Percentiles rank a stretch among this genome's conserved stretches.
phyloP scores from a whole-genome alignment of 2,797 vertebrate genomes.

The Gadopsis bispinosus region DNA sequence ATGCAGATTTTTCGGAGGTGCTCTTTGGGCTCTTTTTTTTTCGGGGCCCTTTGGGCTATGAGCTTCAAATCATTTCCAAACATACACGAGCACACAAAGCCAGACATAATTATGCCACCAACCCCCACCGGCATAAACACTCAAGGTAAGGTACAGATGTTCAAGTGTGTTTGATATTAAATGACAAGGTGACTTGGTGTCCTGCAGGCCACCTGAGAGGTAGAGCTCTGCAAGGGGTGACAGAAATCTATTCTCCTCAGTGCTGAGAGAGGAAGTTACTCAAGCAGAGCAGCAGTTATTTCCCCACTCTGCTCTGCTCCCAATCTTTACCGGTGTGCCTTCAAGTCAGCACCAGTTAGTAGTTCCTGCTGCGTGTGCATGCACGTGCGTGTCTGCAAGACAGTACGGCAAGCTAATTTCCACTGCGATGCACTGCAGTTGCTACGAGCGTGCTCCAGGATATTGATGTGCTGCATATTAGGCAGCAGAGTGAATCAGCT shows the following conservation, averaged over 20 bases:
- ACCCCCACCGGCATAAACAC: slow-evolving; percentile 64
- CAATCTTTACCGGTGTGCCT: slow-evolving; percentile 71
- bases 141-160: slow-evolving; percentile 73
- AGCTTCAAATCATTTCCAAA: slow-evolving; percentile 68
- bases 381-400: slow-evolving; percentile 38
- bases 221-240: slow-evolving; percentile 55
- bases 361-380: slow-evolving; percentile 39
- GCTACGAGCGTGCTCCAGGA: slow-evolving; percentile 72
- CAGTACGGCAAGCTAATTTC: slow-evolving; percentile 69
- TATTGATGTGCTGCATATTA: slow-evolving; percentile 81
- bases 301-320: slow-evolving; percentile 63
- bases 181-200: slow-evolving; percentile 82
- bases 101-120: slow-evolving; percentile 56
- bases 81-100: slow-evolving; percentile 33
- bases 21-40: too few relatives aligned
- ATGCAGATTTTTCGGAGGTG: slow-evolving; percentile 75
- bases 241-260: slow-evolving; percentile 75
- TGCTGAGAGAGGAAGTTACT: slow-evolving; percentile 73
- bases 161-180: slow-evolving; percentile 76
- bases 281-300: slow-evolving; percentile 78
- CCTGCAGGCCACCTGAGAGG: slow-evolving; percentile 81
- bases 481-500: slow-evolving; percentile 72
- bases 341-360: slow-evolving; percentile 76
- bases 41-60: slow-evolving; percentile 46
- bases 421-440: slow-evolving; percentile 63